Conservation (phyloP, 2,797 vertebrate species). For the Perodicticus potto region DNA sequence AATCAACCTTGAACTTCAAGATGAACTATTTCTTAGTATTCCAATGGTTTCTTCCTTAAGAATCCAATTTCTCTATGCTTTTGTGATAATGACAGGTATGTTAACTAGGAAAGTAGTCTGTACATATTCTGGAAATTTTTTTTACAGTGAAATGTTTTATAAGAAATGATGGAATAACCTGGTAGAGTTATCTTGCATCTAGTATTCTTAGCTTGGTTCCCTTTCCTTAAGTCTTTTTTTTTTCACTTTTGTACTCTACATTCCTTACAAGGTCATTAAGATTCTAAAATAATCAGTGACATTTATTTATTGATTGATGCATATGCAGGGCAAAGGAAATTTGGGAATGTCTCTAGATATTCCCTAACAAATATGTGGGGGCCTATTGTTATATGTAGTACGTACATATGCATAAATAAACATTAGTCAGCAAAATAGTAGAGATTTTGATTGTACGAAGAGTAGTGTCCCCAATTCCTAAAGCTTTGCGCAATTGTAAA, state of each 20-base stretch:
- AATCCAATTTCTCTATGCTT: background rate
- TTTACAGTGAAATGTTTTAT: conserved; percentile 26
- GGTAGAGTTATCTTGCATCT: background rate
- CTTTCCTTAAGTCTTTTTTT: background rate
- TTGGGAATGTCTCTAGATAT: background rate
- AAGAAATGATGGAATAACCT: conserved; percentile 16
- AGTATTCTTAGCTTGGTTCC: background rate
- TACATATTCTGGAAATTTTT: conserved; percentile 33
- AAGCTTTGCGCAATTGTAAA: background rate
- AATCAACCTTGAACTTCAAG: conserved; percentile 39
- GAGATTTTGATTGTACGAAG: background rate
- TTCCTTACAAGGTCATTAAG: background rate
- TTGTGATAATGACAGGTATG: background rate
- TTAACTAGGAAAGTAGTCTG: background rate
- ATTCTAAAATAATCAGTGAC: background rate
- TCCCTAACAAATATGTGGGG: background rate
- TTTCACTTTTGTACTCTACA: background rate
- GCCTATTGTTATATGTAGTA: background rate
- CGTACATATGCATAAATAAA: background rate
- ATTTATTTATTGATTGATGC: background rate
- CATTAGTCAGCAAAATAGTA: background rate
- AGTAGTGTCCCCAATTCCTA: background rate
- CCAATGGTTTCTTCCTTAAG: conserved; percentile 10
- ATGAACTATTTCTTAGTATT: conserved; percentile 30
- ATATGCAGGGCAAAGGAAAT: background rate